Conservation (phyloP, 2,797 vertebrate genomes). For the Chelon labrosus region DNA sequence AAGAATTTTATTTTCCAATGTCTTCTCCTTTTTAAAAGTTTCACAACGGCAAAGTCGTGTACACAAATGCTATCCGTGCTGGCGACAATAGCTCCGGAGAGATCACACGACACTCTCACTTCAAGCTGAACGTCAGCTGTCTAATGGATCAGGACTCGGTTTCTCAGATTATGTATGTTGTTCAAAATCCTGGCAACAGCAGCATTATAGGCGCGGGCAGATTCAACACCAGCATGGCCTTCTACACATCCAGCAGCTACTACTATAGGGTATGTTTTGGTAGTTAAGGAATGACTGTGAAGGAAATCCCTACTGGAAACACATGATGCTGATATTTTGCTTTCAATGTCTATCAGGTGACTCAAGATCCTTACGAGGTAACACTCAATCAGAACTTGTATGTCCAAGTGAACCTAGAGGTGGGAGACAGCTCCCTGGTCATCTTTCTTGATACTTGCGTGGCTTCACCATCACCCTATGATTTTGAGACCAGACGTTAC, state of each 20-base stretch:
- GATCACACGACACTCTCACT: slow-evolving; percentile 81
- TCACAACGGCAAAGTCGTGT: slow-evolving; percentile 79
- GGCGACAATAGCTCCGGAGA: slow-evolving; percentile 25
- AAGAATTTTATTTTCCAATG: neutral
- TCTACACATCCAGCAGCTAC: slow-evolving; percentile 87
- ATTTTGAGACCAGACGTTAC: slow-evolving; percentile 81
- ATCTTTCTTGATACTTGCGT: slow-evolving; percentile 91
- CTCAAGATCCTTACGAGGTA: slow-evolving; percentile 83
- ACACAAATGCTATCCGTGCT: slow-evolving; percentile 84
- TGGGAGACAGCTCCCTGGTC: slow-evolving; percentile 71
- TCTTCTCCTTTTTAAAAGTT: slow-evolving; percentile 72
- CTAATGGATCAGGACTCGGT: slow-evolving; percentile 87
- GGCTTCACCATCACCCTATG: slow-evolving; percentile 82
- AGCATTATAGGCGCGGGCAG: slow-evolving; percentile 76
- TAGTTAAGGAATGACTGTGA: neutral
- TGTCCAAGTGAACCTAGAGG: slow-evolving; percentile 83
- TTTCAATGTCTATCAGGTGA: slow-evolving; percentile 70
- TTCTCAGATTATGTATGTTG: slow-evolving; percentile 81
- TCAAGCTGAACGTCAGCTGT: slow-evolving; percentile 83
- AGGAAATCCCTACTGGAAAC: neutral
- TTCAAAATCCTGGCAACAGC: slow-evolving; percentile 23
- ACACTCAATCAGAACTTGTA: slow-evolving; percentile 86
- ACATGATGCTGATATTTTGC: neutral
- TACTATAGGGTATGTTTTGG: slow-evolving; percentile 45
- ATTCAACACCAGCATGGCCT: slow-evolving; percentile 85